Base-by-base conservation (phyloP, 92 coral and sea anemone genomes). In the Porites divaricata region DNA sequence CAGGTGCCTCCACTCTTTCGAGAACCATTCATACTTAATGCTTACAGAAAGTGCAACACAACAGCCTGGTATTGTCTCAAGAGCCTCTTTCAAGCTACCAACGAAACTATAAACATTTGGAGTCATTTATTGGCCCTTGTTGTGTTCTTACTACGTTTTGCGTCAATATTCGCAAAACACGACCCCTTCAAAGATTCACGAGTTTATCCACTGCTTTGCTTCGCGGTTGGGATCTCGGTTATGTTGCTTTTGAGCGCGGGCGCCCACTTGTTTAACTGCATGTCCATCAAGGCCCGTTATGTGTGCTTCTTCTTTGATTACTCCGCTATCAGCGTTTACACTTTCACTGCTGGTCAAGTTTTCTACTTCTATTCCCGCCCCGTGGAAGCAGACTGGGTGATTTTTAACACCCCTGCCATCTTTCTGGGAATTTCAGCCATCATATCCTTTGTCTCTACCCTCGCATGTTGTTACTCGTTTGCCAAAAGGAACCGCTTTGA, bases 51-150 rank as follows among this genome's bases (percentile, higher is more conserved):
- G 49, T 95, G 95, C 2, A 88, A 96, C 41, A 80, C 92, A 13
- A 67, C 97, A 16, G 87, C 92, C 63, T 81, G 83, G 84, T 83
- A 89, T 53, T 97, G 98, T 67, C 22, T 95, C 70, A 68, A 67
- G 49, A 97, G 99, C 74, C 79, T 95, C 20, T 41, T 91, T 25
- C 85, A 90, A 75, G 90, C 89, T 54, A 80, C 88, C 15, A 97
- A 97, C 88, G 99, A 97, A 81, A 90, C 94, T 9, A 41, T 97
- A 4, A 97, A 97, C 66, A 95, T 95, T 11, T 97, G 98, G 99
- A 97, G 95, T 66, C 99, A 97, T 87, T 75, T 90, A 20, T 58
- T 92, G 53, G 98, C 99, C 1, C 76, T 93, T 17, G 85, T 81
- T 9, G 75, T 90, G 22, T 97, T 97, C 66, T 23, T 83, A 8